Base-by-base conservation (phyloP, 2,113 vertebrate species). In the Cynocephalus volans region DNA sequence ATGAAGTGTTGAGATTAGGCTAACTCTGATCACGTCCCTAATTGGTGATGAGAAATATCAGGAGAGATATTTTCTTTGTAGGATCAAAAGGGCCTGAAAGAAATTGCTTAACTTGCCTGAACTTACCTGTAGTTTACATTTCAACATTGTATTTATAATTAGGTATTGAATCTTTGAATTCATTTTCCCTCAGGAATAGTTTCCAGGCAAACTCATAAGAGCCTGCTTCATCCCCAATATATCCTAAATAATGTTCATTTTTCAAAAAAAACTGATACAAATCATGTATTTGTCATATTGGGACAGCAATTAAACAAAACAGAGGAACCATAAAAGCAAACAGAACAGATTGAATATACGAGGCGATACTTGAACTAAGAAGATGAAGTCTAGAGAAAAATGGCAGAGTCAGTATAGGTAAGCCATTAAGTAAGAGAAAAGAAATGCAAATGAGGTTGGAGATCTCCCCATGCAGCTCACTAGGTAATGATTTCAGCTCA, bases 141-240 rank as follows among this genome's bases (percentile, higher is more conserved):
- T 85, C 31, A 85, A 88, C 36, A 41, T 41, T 94, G 8, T 64
- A 80, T 70, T 81, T 89, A 3, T 95, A 89, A 93, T 86, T 93
- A 93, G 69, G 21, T 69, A 88, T 9, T 58, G 23, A 45, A n/a
- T 82, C 24, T 89, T 75, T 84, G 8, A 83, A 65, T 88, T 73
- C 23, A 77, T 83, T 89, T 86, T 41, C 23, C n/a, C 12, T 86
- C 5, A 36, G 56, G 28, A 90, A 81, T 54, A 84, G 28, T 65
- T 94, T 92, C 11, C 60, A 84, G 33, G 10, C n/a, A 92, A 89
- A 93, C 33, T 82, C 36, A 45, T 17, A 50, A 76, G 6, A 65
- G 9, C 6, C 7, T 17, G 1, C n/a, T 95, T 93, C 14, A 80
- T 41, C 15, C 6, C 33, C 48, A 58, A 10, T 84, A 48, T 76